These are phyloP conservation scores for Tetramorium bicarinatum DNA, from an alignment of 2,888 invertebrate species.

Conservation along the genomic window DNA sequence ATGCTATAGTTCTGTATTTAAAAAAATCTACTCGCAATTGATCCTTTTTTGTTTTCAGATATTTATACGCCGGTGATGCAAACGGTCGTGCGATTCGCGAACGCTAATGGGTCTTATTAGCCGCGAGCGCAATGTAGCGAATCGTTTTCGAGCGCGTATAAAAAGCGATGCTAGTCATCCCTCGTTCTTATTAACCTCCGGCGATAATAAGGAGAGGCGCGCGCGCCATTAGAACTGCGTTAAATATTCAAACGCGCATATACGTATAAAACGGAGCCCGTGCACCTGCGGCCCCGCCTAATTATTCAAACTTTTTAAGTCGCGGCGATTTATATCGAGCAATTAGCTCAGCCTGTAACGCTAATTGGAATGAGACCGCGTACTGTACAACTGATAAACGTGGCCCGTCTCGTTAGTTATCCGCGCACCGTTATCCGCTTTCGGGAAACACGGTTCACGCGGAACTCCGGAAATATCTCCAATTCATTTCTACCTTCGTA, in stretches of 20 bases:
- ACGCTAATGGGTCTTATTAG: slow-evolving; percentile 68
- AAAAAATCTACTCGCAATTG: background rate
- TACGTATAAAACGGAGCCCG: slow-evolving; percentile 62
- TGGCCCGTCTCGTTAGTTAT: slow-evolving; percentile 71
- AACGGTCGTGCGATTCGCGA: slow-evolving; percentile 56
- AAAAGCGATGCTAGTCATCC: slow-evolving; percentile 41
- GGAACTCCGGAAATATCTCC: slow-evolving; percentile 22
- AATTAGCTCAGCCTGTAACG: slow-evolving; percentile 75
- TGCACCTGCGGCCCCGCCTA: slow-evolving; percentile 68
- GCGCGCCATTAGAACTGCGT: slow-evolving; percentile 64
- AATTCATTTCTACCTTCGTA: background rate
- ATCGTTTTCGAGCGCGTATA: slow-evolving; percentile 51
- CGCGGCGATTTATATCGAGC: slow-evolving; percentile 76
- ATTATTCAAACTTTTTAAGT: slow-evolving; percentile 75
- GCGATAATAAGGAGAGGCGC: slow-evolving; percentile 24
- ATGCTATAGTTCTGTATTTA: background rate
- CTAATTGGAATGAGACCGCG: slow-evolving; percentile 75
- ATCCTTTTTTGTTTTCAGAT: background rate
- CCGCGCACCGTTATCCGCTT: slow-evolving; percentile 57
- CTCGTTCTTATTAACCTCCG: slow-evolving; percentile 55
- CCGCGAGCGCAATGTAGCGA: slow-evolving; percentile 61
- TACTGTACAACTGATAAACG: slow-evolving; percentile 69
- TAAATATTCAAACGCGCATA: slow-evolving; percentile 69
- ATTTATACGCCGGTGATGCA: slow-evolving; percentile 3
- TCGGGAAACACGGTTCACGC: slow-evolving; percentile 10